Evolutionary conservation across 2,797 vertebrate genomes (phyloP).

Genomic region (Meda fulgida): DNA sequence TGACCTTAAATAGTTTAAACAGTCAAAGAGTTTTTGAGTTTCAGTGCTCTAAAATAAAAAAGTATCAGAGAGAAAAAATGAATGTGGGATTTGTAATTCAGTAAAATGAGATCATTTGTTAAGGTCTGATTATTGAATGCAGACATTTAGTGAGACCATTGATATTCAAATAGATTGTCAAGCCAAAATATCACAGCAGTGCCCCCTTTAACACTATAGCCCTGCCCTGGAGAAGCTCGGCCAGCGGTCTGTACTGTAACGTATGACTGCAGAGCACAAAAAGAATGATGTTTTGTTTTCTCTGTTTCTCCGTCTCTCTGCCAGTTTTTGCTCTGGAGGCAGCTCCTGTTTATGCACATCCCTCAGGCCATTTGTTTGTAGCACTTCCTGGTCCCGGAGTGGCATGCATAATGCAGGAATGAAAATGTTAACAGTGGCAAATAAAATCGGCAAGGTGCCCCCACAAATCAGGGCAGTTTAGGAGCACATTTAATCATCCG

Average conservation of each 20-base stretch:
- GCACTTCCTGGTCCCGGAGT: constrained; percentile 81
- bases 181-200: constrained; percentile 37
- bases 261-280: constrained; percentile 30
- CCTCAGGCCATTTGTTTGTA: constrained; percentile 84
- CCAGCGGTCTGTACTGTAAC: constrained; percentile 37
- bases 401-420: constrained; percentile 84
- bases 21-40: background rate
- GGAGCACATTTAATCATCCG: constrained; percentile 84
- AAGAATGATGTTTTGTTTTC: constrained; percentile 51
- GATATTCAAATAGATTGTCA: constrained; percentile 40
- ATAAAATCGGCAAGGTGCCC: constrained; percentile 87
- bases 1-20: background rate
- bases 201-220: constrained; percentile 18
- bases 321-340: constrained; percentile 73
- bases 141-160: constrained; percentile 35
- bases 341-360: constrained; percentile 77
- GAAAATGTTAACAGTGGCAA: constrained; percentile 89
- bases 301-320: constrained; percentile 56
- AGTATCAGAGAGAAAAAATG: background rate
- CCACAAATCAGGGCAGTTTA: constrained; percentile 86
- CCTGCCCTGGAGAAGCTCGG: constrained; percentile 24
- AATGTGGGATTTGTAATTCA: background rate
- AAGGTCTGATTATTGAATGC: background rate
- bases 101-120: constrained; percentile 5
- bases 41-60: background rate